These are phyloP conservation scores for Clarias platycephalus DNA, from an alignment of 2,797 vertebrate genomes.

Conservation along the genomic window DNA sequence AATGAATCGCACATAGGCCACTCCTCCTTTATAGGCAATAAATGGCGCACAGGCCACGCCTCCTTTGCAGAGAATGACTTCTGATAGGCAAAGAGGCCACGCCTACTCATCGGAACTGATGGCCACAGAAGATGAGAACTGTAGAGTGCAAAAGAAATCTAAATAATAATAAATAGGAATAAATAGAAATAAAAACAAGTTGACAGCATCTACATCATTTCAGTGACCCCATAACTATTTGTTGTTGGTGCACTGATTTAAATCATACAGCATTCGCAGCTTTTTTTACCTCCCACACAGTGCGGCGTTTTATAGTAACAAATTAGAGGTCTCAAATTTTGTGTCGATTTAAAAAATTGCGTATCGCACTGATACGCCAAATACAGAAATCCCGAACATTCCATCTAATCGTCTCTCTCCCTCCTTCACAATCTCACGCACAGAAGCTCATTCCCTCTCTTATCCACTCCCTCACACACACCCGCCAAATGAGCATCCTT, in stretches of 20 bases:
- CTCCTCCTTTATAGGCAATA: neutral
- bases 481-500: constrained; percentile 43
- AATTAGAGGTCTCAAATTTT: neutral
- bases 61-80: neutral
- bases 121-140: neutral
- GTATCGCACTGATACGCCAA: neutral
- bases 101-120: neutral
- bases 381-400: constrained; percentile 10
- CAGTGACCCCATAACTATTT: neutral
- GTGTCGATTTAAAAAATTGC: neutral
- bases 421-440: neutral
- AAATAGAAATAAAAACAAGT: neutral
- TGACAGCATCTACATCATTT: neutral
- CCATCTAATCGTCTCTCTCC: constrained; percentile 12
- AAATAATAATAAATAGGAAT: neutral
- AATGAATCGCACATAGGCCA: neutral
- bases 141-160: neutral
- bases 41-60: neutral
- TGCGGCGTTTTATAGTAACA: neutral
- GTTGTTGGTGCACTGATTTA: neutral
- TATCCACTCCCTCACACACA: constrained; percentile 8
- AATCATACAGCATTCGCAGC: neutral
- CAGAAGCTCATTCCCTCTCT: constrained; percentile 12
- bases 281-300: neutral
- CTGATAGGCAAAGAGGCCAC: neutral